A percentile compares a stretch with the other conserved stretches of the same genome.
These are phyloP conservation scores for Drosophila buzzatii DNA, from an alignment of 2,888 invertebrate genomes.

Conservation along the genomic window DNA sequence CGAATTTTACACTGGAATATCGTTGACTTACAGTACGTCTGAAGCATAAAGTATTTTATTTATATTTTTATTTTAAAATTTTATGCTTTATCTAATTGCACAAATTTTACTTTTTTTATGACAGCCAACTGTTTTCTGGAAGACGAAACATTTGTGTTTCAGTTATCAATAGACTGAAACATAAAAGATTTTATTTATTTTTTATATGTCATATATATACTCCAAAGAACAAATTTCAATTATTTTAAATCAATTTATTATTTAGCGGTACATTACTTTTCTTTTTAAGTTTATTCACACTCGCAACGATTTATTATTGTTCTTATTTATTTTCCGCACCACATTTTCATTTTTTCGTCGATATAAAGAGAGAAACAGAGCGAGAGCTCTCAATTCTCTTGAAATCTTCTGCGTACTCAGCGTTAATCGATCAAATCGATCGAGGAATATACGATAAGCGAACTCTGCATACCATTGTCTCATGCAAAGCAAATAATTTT, in stretches of 20 bases:
- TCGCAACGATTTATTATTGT: conserved; percentile 25
- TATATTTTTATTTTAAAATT: conserved; percentile 8
- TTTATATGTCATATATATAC: not conserved
- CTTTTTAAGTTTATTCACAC: not conserved
- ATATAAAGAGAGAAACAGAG: not conserved
- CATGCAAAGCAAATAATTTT: conserved; percentile 22
- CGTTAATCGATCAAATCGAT: conserved; percentile 9
- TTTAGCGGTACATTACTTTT: not conserved
- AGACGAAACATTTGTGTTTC: conserved; percentile 4
- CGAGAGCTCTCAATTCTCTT: not conserved
- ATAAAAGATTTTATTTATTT: not conserved
- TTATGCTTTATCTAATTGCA: conserved; percentile 4
- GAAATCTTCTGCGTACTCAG: not conserved
- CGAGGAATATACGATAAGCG: conserved; percentile 11
- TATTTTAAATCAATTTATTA: not conserved
- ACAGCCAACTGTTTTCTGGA: conserved; percentile 42
- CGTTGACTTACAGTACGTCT: conserved; percentile 8
- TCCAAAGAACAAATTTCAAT: conserved; percentile 4
- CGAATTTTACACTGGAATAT: conserved; percentile 27
- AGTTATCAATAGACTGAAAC: not conserved
- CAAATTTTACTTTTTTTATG: conserved; percentile 11
- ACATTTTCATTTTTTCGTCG: conserved; percentile 8
- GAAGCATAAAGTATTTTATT: conserved; percentile 12
- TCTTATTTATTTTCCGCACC: conserved; percentile 40
- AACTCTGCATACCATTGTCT: conserved; percentile 15